A percentile compares a stretch with the other conserved stretches of the same genome.
Evolutionary conservation across 2,888 invertebrate species (phyloP).

Genomic region (Cataglyphis altisquamis): DNA sequence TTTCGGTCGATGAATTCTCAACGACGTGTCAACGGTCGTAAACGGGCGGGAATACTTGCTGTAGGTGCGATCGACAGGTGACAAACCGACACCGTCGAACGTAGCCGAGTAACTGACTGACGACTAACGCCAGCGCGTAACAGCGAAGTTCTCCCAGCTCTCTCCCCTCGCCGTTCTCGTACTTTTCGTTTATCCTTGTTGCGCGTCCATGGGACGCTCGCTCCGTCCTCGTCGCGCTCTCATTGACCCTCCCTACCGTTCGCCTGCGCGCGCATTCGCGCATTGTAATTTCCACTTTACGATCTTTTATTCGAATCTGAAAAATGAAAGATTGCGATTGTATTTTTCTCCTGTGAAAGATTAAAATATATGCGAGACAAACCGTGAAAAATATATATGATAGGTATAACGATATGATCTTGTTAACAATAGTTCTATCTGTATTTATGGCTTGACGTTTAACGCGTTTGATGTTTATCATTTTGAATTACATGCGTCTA

Average conservation of each 20-base stretch:
- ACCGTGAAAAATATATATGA: background rate
- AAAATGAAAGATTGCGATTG: background rate
- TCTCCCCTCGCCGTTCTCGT: conserved; percentile 33
- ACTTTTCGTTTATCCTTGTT: conserved; percentile 47
- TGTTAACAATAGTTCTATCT: background rate
- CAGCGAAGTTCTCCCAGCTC: conserved; percentile 19
- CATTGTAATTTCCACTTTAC: background rate
- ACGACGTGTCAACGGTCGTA: conserved; percentile 70
- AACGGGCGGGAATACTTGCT: background rate
- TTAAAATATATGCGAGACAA: background rate
- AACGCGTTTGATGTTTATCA: background rate
- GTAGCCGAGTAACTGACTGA: conserved; percentile 70
- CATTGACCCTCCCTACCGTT: conserved; percentile 19
- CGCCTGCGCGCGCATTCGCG: conserved; percentile 23
- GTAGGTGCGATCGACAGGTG: conserved; percentile 44
- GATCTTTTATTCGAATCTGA: background rate
- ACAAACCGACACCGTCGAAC: conserved; percentile 47
- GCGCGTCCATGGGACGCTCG: conserved; percentile 29
- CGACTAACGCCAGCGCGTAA: conserved; percentile 67
- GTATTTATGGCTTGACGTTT: background rate
- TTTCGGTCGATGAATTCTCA: conserved; percentile 21
- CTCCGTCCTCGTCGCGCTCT: conserved; percentile 46
- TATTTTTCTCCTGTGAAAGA: background rate
- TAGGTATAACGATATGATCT: background rate
- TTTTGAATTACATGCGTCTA: background rate